Conservation (phyloP, 2,797 vertebrate genomes). For the Enteromius treurensis region DNA sequence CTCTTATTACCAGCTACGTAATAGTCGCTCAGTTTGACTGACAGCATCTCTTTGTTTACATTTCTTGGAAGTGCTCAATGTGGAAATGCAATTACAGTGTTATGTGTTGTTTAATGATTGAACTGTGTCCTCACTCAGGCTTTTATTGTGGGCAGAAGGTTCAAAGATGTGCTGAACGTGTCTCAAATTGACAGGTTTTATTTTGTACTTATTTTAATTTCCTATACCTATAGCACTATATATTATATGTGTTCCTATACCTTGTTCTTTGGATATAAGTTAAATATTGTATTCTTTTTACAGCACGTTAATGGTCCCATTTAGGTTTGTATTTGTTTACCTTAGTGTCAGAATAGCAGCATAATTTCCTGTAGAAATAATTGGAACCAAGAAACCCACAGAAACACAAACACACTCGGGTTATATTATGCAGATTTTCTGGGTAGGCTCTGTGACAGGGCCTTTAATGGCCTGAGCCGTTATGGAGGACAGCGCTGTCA, state of each 20-base stretch:
- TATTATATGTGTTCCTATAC: too few species aligned
- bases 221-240: background rate
- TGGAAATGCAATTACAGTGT: conserved; percentile 4
- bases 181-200: background rate
- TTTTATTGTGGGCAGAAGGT: conserved; percentile 5
- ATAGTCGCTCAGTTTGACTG: background rate
- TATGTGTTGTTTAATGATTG: background rate
- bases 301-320: background rate
- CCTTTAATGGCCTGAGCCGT: conserved; percentile 76
- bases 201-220: background rate
- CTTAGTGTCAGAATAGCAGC: background rate
- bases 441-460: conserved; percentile 77
- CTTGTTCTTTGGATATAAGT: background rate
- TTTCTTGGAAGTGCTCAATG: conserved; percentile 12
- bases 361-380: background rate
- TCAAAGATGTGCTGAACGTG: background rate
- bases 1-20: background rate
- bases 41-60: background rate
- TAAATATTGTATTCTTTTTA: background rate
- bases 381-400: conserved; percentile 7
- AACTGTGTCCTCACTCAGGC: background rate
- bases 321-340: conserved; percentile 4
- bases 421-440: conserved; percentile 55
- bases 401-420: conserved; percentile 11
- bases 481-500: conserved; percentile 73